Evolutionary conservation across 2,797 vertebrate species (phyloP), one percentile per base, ranked within the genome.

Genomic region (Anguilla anguilla): DNA sequence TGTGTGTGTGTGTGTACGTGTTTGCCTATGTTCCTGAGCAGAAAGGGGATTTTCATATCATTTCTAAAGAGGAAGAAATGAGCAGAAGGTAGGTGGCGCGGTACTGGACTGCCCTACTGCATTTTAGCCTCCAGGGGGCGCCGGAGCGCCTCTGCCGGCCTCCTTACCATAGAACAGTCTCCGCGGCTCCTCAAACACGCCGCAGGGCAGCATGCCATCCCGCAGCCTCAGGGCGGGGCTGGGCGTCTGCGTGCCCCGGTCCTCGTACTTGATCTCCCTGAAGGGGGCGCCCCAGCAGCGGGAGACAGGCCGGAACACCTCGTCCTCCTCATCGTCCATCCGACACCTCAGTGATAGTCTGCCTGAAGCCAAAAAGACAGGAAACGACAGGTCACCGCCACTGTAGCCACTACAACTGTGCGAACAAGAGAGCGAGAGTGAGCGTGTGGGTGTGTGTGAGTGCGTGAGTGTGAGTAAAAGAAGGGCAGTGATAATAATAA

Each of bases 261-360:
- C 94, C 89, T 95, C 92, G 87, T 94, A 95, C 95, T 96, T 96
- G 95, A 97, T 95, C 93, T 96, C 94, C 91, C 92, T 91, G 93
- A 94, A 95, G 84, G 93, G 87, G 89, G 94, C 93, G 90, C 89
- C 93, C 94, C 95, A 95, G 94, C 82, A 91, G 89, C 87, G 87
- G 82, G 92, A 90, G 90, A 94, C 93, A 84, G 94, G 92, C 94
- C 93, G 93, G 91, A 95, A 96, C 91, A 97, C 96, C 95, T 96
- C 96, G 88, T 97, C 96, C 91, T 97, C 96, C 90, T 96, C 96
- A 92, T 97, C 96, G 86, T 96, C 96, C 96, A 96, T 97, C 89
- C 94, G 95, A 91, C 91, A 93, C 86, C 92, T 94, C 88, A 81
- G 53, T 87, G 88, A 89, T 88, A 91, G 89, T 90, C 93, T 90